Percentiles rank a stretch among this genome's conserved stretches.
phyloP scores from a whole-genome alignment of 2,888 invertebrate species.

The Marronus borbonicus region DNA sequence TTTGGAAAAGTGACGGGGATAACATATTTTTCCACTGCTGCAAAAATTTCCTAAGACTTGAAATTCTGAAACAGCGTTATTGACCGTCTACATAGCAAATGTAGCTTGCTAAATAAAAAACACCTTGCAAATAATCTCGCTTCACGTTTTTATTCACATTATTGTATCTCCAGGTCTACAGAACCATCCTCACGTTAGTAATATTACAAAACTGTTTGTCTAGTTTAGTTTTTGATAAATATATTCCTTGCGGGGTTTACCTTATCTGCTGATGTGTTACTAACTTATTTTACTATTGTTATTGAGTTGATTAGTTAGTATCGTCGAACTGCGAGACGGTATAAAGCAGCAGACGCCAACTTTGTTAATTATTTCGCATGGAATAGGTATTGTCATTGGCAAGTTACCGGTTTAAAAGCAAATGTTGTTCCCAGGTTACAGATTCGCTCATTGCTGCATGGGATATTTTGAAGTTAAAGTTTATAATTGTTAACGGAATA shows the following conservation, averaged over 20 bases:
- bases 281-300: conserved; percentile 30
- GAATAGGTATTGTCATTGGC: conserved; percentile 12
- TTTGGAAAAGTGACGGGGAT: too few species aligned
- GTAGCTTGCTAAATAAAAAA: too few species aligned
- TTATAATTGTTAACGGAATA: too few species aligned
- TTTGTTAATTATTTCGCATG: conserved; percentile 15
- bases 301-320: conserved; percentile 23
- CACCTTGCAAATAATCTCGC: too few species aligned
- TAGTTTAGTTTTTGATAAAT: background rate
- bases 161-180: background rate
- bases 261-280: background rate
- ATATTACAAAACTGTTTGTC: background rate
- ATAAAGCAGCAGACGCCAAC: background rate
- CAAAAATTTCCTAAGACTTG: too few species aligned
- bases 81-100: too few species aligned
- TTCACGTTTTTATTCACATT: too few species aligned
- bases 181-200: too few species aligned
- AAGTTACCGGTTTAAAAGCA: background rate
- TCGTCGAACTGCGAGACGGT: background rate
- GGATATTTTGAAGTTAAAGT: too few species aligned
- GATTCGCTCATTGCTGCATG: too few species aligned
- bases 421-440: background rate
- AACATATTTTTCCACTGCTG: too few species aligned
- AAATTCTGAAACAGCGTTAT: too few species aligned
- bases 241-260: background rate